These are phyloP conservation scores for Clarias laeviceps DNA, from an alignment of 2,797 vertebrate species.

Conservation along the genomic window DNA sequence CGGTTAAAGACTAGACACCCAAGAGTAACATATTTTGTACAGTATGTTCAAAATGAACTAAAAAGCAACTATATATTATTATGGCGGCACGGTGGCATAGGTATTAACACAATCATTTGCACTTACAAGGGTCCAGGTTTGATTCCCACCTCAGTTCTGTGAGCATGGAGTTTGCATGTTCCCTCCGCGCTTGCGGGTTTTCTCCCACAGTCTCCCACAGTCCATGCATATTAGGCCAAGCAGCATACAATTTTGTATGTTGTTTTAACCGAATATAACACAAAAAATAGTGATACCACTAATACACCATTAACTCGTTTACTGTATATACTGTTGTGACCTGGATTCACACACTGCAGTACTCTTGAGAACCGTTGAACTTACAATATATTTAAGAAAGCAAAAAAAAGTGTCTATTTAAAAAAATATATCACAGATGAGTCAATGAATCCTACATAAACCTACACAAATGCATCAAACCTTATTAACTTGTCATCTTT, in stretches of 20 bases:
- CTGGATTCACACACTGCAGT: background rate
- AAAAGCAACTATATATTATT: background rate
- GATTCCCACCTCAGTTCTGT: no score
- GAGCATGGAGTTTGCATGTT: no score
- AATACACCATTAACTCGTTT: background rate
- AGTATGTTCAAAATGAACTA: background rate
- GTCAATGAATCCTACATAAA: conserved; percentile 44
- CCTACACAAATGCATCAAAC: conserved; percentile 50
- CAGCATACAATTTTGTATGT: background rate
- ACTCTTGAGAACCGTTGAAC: background rate
- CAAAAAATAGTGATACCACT: background rate
- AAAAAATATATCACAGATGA: conserved; percentile 44
- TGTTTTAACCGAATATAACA: background rate
- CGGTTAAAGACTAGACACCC: background rate
- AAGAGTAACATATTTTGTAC: background rate
- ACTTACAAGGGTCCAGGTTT: no score
- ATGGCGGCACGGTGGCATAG: background rate
- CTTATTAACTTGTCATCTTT: conserved; percentile 50
- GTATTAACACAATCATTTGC: no score
- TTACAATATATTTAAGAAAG: background rate
- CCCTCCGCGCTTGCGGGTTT: no score
- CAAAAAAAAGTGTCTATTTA: conserved; percentile 20
- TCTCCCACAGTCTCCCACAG: no score
- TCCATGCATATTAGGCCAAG: no score
- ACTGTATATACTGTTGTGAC: no score